Evolutionary conservation across 2,888 invertebrate genomes (phyloP).

Genomic region (Fissipunctia ypsillon): DNA sequence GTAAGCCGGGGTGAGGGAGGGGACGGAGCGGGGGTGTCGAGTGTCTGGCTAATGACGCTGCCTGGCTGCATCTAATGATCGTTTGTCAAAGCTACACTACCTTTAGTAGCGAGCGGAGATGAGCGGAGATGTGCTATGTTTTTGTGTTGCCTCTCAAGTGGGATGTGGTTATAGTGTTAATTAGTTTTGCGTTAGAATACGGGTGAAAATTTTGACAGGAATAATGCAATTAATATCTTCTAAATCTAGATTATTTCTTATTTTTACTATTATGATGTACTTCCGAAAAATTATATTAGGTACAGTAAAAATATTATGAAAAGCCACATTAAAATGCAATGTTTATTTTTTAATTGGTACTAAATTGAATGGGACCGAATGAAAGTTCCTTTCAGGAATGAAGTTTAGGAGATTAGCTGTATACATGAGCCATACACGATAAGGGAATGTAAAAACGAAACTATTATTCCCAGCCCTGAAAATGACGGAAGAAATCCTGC

Average conservation of each 20-base stretch:
- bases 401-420: background rate
- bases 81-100: conserved; percentile 64
- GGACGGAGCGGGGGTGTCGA: conserved; percentile 48
- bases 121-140: conserved; percentile 31
- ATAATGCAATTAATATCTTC: background rate
- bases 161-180: conserved; percentile 4
- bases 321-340: background rate
- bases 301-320: background rate
- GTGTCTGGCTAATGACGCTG: conserved; percentile 70
- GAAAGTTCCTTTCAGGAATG: background rate
- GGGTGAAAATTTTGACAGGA: background rate
- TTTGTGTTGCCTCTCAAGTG: conserved; percentile 16
- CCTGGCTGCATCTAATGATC: conserved; percentile 69
- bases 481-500: too few species aligned
- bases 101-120: conserved; percentile 30
- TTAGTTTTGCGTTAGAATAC: conserved; percentile 17
- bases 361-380: background rate
- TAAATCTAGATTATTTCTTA: background rate
- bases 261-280: background rate
- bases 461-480: too few species aligned
- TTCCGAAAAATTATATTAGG: too few species aligned
- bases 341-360: background rate
- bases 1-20: background rate
- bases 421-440: too few species aligned
- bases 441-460: background rate